Percentiles rank a stretch among this genome's conserved stretches.
Evolutionary conservation across 2,113 vertebrate genomes (phyloP).

Genomic region (Limnothrissa miodon): DNA sequence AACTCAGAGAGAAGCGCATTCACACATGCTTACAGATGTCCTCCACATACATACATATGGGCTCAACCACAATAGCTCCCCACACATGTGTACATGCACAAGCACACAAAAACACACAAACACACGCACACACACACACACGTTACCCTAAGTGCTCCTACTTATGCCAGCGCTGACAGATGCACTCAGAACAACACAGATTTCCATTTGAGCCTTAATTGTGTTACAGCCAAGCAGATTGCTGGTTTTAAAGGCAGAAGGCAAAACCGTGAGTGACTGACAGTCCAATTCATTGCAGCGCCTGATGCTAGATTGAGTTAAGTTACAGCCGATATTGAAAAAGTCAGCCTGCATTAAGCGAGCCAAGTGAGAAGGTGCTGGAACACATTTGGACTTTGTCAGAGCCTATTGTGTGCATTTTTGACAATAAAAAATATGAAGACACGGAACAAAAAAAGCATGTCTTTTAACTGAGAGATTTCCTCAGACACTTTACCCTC

Average conservation of each 20-base stretch:
- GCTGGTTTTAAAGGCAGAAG: conserved; percentile 59
- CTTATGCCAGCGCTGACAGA: conserved; percentile 52
- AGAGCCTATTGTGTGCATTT: background rate
- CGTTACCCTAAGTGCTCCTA: background rate
- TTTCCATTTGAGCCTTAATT: conserved; percentile 73
- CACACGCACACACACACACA: background rate
- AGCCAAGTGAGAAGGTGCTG: conserved; percentile 59
- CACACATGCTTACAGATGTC: background rate
- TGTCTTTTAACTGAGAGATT: no score
- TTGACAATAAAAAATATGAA: no score
- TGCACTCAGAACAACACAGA: conserved; percentile 64
- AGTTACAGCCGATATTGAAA: conserved; percentile 68
- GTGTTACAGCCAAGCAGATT: conserved; percentile 68
- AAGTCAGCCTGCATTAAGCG: conserved; percentile 70
- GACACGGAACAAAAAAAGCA: background rate
- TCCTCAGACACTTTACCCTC: background rate
- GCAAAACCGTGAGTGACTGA: conserved; percentile 66
- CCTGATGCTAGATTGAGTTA: conserved; percentile 71
- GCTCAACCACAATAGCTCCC: background rate
- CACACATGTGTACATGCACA: background rate
- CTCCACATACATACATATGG: background rate
- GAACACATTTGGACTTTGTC: conserved; percentile 49
- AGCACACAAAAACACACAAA: background rate
- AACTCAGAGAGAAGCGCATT: no score
- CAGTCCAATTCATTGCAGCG: conserved; percentile 71